These are phyloP conservation scores for Psammodynastes pulverulentus DNA, from an alignment of 2,113 vertebrate species.

Conservation along the genomic window DNA sequence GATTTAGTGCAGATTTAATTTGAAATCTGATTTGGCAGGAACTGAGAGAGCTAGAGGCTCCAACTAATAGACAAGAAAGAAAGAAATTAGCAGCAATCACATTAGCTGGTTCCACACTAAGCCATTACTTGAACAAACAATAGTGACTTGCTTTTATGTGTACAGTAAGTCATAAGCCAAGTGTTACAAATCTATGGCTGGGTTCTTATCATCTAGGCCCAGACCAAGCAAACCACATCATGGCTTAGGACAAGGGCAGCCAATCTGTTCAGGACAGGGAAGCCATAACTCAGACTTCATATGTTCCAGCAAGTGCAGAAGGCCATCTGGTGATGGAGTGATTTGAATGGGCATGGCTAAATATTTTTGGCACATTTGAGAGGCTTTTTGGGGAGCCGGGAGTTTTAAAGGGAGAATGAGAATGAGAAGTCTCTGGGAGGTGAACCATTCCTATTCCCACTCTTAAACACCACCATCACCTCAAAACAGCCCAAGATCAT, in stretches of 20 bases:
- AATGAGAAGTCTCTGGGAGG: neutral
- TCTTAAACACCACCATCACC: neutral
- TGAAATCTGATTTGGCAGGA: neutral
- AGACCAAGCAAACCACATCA: neutral
- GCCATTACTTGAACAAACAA: neutral
- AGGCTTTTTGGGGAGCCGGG: neutral
- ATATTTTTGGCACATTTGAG: neutral
- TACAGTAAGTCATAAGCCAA: neutral
- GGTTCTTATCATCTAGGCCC: neutral
- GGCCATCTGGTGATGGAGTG: neutral
- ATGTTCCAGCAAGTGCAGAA: neutral
- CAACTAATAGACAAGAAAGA: neutral
- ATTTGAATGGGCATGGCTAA: neutral
- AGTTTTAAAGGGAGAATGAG: neutral
- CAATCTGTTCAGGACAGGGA: neutral
- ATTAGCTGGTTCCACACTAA: neutral
- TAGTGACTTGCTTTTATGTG: neutral
- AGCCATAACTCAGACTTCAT: neutral
- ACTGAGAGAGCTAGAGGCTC: neutral
- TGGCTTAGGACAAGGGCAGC: neutral
- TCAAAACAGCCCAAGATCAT: neutral
- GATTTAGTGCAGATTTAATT: neutral
- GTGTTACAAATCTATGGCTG: neutral
- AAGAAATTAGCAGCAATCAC: neutral
- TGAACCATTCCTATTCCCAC: neutral